A percentile compares a stretch with the other conserved stretches of the same genome.
Evolutionary conservation across 2,888 invertebrate genomes (phyloP).

Genomic region (Microchrysa polita): DNA sequence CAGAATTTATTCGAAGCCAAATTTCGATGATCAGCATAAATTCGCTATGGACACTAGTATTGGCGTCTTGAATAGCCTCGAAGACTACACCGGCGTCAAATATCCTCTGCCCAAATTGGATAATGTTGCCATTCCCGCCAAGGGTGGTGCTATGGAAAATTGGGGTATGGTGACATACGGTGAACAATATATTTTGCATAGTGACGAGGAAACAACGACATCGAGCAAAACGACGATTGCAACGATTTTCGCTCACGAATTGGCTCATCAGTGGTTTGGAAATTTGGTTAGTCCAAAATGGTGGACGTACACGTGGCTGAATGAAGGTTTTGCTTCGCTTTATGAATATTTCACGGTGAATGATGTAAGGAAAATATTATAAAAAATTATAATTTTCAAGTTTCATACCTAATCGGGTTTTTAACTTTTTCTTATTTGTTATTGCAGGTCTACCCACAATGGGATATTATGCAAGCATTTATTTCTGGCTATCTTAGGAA

Average conservation of each 20-base stretch:
- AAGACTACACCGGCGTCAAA: conserved; percentile 75
- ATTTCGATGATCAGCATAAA: conserved; percentile 64
- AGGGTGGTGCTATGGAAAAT: conserved; percentile 91
- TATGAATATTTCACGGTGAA: conserved; percentile 72
- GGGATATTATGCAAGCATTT: conserved; percentile 81
- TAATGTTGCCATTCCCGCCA: conserved; percentile 86
- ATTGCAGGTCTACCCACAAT: conserved; percentile 63
- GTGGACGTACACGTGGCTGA: conserved; percentile 79
- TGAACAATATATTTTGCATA: conserved; percentile 60
- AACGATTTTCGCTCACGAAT: conserved; percentile 69
- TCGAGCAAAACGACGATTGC: conserved; percentile 64
- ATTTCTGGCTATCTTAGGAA: conserved; percentile 60
- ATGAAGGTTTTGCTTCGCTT: conserved; percentile 78
- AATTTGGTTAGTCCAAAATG: conserved; percentile 75
- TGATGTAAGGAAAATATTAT: conserved; percentile 60
- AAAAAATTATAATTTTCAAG: not conserved
- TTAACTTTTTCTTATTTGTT: too few species aligned
- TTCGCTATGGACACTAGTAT: conserved; percentile 80
- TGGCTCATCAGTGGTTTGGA: conserved; percentile 83
- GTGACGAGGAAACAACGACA: conserved; percentile 56
- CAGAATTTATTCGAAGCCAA: conserved; percentile 59
- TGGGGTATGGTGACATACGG: conserved; percentile 84
- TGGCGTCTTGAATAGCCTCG: conserved; percentile 73
- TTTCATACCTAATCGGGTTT: too few species aligned
- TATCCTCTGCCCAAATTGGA: conserved; percentile 85